Base-by-base conservation (phyloP, 1,140 invertebrate genomes). In the Pseudomyrmex sp. region DNA sequence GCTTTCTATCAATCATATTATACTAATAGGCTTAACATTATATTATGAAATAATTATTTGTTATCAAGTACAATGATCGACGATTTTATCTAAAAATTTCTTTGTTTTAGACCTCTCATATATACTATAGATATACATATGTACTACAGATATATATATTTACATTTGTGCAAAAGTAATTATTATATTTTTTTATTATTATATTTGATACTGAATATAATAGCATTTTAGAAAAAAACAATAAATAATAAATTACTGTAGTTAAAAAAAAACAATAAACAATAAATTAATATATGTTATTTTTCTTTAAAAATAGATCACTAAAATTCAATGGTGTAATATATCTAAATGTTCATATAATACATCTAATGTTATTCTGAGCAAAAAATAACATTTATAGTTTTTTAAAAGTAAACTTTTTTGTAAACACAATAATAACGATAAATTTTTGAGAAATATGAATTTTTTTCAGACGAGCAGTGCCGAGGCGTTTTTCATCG, bases 21-120 rank as follows among this genome's bases (percentile, higher is more conserved):
- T 48, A 69, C 44, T 72, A 72, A 70, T 58, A 9, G 66, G n/a
- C 35, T 80, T 66, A 54, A 70, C 54, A 65, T 76, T 65, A 48
- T 76, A 76, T 77, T 77, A 77, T 48, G 52, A 5, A 48, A 58
- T 80, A 80, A 80, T 80, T 80, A 72, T 80, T 72, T 59, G 23
- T 44, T 23, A 50, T 80, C 76, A 72, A 72, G 72, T 56, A 59
- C 52, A 56, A 80, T 72, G 44, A 80, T 61, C 65, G 54, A 79
- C 59, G 44, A 26, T 12, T 3, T 13, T 59, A 56, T 12, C 54
- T 44, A 65, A 79, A 59, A 70, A 50, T 50, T 20, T n/a, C 48
- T n/a, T 76, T 72, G 54, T 72, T 59, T 61, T 15, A 1, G 48
- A 23, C n/a, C 12, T 12, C 23, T 26, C 2, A 35, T 35, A 35